Evolutionary conservation across 2,888 invertebrate genomes (phyloP).

Genomic region (Brachynemurus nebulosus): DNA sequence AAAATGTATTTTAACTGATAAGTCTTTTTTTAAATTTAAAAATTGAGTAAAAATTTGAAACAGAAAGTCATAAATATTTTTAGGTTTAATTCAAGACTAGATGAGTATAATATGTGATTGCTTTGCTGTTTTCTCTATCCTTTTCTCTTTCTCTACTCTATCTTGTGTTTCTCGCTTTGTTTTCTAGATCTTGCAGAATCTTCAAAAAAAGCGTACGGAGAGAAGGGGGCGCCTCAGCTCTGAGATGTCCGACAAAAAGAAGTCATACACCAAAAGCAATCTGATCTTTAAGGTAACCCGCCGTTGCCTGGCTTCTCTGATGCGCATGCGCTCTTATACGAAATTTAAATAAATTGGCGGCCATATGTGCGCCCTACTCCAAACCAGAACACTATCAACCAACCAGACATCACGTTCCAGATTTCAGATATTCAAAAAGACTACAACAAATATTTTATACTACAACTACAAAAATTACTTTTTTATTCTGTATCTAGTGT

Average conservation of each 20-base stretch:
- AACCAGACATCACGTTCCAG: too few species aligned
- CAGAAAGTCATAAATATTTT: too few species aligned
- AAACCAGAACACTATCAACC: too few species aligned
- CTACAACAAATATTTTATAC: too few species aligned
- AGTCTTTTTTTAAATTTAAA: too few species aligned
- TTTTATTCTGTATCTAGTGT: too few species aligned
- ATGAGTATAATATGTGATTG: conserved; percentile 3
- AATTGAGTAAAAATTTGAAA: too few species aligned
- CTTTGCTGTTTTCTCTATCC: conserved; percentile 10
- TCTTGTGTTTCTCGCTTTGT: conserved; percentile 70
- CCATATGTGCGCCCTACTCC: conserved; percentile 4
- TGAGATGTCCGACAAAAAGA: conserved; percentile 77
- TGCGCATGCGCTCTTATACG: conserved; percentile 17
- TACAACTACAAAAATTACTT: too few species aligned
- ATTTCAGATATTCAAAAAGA: too few species aligned
- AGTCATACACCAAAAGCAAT: conserved; percentile 90
- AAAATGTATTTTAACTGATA: too few species aligned
- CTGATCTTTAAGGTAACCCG: conserved; percentile 95
- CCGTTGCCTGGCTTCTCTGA: conserved; percentile 25
- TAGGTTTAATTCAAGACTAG: too few species aligned
- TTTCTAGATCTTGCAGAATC: conserved; percentile 98
- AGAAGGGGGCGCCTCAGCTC: conserved; percentile 93
- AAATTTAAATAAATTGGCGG: conserved; percentile 6
- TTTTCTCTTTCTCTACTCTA: conserved; percentile 50
- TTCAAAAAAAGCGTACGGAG: conserved; percentile 97